These are phyloP conservation scores for Lottia scabra DNA, from an alignment of 2,888 invertebrate species.

Conservation along the genomic window DNA sequence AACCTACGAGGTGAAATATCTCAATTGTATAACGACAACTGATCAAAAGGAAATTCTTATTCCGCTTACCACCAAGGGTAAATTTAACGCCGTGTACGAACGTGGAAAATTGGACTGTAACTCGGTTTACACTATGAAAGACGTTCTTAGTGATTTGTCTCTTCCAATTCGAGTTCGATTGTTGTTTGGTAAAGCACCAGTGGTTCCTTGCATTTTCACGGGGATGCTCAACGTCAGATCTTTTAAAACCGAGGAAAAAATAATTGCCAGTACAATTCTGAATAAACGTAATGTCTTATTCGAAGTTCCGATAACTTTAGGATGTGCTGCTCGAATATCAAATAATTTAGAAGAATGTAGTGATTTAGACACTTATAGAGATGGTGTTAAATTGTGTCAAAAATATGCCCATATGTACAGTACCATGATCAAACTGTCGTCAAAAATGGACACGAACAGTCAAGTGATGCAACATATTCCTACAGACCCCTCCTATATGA, in stretches of 20 bases:
- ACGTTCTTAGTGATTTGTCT: conserved; percentile 45
- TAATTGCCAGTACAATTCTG: conserved; percentile 52
- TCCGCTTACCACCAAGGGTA: conserved; percentile 49
- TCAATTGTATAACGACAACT: conserved; percentile 46
- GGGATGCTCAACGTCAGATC: conserved; percentile 49
- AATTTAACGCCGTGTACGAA: conserved; percentile 57
- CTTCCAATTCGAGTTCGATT: conserved; percentile 56
- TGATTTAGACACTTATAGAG: conserved; percentile 42
- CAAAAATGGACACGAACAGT: conserved; percentile 50
- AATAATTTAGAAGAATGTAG: conserved; percentile 39
- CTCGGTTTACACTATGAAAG: conserved; percentile 55
- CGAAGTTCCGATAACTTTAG: conserved; percentile 44
- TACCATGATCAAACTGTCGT: conserved; percentile 54
- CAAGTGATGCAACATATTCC: conserved; percentile 53
- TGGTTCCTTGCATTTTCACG: conserved; percentile 58
- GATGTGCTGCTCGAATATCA: conserved; percentile 33
- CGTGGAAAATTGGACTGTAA: conserved; percentile 41
- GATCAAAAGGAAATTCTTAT: conserved; percentile 50
- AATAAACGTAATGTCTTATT: conserved; percentile 57
- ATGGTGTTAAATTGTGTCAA: conserved; percentile 47
- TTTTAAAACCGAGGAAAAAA: conserved; percentile 32
- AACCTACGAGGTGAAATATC: conserved; percentile 50
- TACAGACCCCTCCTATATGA: conserved; percentile 37
- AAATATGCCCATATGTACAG: conserved; percentile 49
- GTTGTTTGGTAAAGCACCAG: conserved; percentile 57